phyloP scores from a whole-genome alignment of 92 coral and sea anemone species.

The Zoanthus solanderi region DNA sequence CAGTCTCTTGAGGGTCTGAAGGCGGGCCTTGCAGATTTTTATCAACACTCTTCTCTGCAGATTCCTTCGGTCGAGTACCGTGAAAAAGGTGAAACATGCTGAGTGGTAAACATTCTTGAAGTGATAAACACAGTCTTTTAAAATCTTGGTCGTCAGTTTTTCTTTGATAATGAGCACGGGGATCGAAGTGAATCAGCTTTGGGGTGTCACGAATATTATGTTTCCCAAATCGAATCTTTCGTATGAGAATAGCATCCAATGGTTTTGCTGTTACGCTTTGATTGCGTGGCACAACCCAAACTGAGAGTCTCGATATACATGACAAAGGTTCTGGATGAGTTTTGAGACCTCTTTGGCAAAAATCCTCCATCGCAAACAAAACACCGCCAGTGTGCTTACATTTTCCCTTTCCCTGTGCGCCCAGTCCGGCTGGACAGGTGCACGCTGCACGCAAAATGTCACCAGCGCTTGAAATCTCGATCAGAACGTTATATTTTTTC shows the following conservation, averaged over 20 bases:
- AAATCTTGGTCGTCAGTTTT: constrained; percentile 26
- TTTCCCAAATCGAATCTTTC: constrained; percentile 65
- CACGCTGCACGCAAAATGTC: constrained; percentile 63
- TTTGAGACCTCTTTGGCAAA: constrained; percentile 57
- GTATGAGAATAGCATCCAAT: constrained; percentile 53
- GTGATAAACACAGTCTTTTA: constrained; percentile 3
- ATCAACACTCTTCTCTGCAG: not conserved
- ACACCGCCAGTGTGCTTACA: constrained; percentile 57
- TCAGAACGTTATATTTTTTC: constrained; percentile 41
- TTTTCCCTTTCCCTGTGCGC: constrained; percentile 49
- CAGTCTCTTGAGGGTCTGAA: constrained; percentile 6
- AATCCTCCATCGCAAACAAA: constrained; percentile 55
- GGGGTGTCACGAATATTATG: constrained; percentile 59
- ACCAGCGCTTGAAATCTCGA: constrained; percentile 30
- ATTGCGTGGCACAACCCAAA: constrained; percentile 3
- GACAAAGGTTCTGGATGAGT: constrained; percentile 59
- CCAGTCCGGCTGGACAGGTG: constrained; percentile 69
- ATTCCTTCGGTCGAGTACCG: not conserved
- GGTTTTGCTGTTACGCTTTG: constrained; percentile 72
- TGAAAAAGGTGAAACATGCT: constrained; percentile 42
- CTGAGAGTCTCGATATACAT: constrained; percentile 53
- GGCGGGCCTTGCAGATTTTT: not conserved
- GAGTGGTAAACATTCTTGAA: constrained; percentile 33
- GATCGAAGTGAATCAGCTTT: constrained; percentile 64
- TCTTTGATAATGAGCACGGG: constrained; percentile 48